These are phyloP conservation scores for Aix galericulata DNA, from an alignment of 2,113 vertebrate species.

Conservation along the genomic window DNA sequence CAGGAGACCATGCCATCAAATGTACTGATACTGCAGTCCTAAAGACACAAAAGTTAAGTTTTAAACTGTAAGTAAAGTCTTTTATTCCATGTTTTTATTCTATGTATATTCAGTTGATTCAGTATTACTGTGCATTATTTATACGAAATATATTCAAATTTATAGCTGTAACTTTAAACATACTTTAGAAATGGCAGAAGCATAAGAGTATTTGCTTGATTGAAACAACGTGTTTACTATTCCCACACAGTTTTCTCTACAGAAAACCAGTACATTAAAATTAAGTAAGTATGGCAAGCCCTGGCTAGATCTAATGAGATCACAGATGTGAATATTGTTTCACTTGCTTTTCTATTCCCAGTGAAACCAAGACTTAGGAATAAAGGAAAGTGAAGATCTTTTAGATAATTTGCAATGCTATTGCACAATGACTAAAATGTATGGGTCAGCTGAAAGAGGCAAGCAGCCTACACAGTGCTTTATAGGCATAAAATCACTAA, in stretches of 20 bases:
- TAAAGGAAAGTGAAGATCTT: not conserved
- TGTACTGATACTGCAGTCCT: constrained; percentile 95
- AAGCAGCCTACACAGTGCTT: not conserved
- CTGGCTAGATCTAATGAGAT: not conserved
- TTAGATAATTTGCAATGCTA: not conserved
- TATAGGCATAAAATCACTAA: not conserved
- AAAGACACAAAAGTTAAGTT: not conserved
- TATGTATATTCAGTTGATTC: not conserved
- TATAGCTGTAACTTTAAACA: not conserved
- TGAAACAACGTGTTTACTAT: not conserved
- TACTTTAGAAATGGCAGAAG: not conserved
- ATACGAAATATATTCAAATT: not conserved
- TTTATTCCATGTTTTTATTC: not conserved
- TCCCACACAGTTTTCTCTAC: not conserved
- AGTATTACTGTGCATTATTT: not conserved
- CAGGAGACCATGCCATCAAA: constrained; percentile 96
- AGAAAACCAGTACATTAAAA: not conserved
- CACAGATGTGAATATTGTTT: not conserved
- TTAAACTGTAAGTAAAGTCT: not conserved
- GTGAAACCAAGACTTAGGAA: not conserved
- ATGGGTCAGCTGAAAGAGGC: not conserved
- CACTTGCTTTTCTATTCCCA: not conserved
- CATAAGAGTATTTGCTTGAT: not conserved
- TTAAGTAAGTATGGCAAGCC: not conserved
- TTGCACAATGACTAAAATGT: not conserved